These are phyloP conservation scores for Zaprionus gabonicus DNA, from an alignment of 1,140 invertebrate species.

Conservation along the genomic window DNA sequence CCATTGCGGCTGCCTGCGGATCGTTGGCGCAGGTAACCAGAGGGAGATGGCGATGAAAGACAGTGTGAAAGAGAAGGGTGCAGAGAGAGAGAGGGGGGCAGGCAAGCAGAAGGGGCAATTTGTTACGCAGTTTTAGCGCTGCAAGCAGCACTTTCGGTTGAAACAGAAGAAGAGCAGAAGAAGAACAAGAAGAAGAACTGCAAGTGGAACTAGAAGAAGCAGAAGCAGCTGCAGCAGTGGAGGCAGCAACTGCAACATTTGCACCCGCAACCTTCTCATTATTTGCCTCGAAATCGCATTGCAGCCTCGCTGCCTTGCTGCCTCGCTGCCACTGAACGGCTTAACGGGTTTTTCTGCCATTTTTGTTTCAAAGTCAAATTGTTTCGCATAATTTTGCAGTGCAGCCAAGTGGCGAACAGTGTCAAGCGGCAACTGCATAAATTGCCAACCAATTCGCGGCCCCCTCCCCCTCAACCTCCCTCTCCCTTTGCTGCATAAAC, in stretches of 20 bases:
- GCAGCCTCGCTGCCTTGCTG: neutral
- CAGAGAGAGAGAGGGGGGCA: neutral
- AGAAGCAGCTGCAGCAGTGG: neutral
- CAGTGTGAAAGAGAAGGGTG: neutral
- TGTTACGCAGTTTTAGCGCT: constrained; percentile 71
- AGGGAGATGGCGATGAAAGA: neutral
- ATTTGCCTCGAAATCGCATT: constrained; percentile 25
- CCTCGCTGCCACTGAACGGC: too few species aligned
- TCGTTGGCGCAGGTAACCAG: neutral
- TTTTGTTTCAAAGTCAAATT: constrained; percentile 80
- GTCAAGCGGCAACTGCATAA: constrained; percentile 67
- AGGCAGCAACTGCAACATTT: neutral
- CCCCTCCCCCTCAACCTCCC: neutral
- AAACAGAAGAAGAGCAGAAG: neutral
- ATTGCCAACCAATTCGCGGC: constrained; percentile 39
- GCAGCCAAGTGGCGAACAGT: constrained; percentile 75
- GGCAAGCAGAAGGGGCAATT: constrained; percentile 48
- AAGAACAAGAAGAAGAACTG: too few species aligned
- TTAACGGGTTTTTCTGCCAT: constrained; percentile 17
- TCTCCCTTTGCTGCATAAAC: constrained; percentile 55
- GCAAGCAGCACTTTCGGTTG: constrained; percentile 27
- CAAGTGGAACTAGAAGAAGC: neutral
- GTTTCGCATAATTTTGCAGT: constrained; percentile 74
- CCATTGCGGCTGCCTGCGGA: constrained; percentile 1
- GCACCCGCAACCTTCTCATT: constrained; percentile 13